Evolutionary conservation across 2,113 vertebrate species (phyloP), one percentile per base, ranked within the genome.

Genomic region (Elephas maximus): DNA sequence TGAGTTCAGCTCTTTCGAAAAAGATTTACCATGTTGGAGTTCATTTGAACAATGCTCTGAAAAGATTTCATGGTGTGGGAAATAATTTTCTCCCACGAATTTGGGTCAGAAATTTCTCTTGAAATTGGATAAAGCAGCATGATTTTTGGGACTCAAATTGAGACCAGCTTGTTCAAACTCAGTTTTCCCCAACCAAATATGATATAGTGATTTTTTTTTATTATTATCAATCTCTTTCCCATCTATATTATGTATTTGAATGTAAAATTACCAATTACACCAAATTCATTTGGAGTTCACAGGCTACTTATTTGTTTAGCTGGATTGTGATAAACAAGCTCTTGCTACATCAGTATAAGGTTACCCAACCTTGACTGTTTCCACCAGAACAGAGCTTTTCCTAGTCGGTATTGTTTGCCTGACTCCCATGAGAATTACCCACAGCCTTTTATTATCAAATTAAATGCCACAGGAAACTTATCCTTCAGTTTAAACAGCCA

Each of bases 71-170:
- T 45, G 15, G 78, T 93, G 93, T 91, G 77, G 53, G 95, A 86
- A 97, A 91, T 45, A 94, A 78, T 82, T 97, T 97, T 91, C 90
- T 92, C 41, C 90, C 93, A 85, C 12, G 88, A 98, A 89, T 33
- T 91, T 94, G 44, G 48, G 90, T 97, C 81, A 69, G 24, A 94
- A 91, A 97, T 97, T 96, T 97, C 48, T 93, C 89, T 84, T 93
- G 33, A 92, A 98, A 97, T 41, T 98, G 82, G 73, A 98, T 98
- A 97, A 98, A 65, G 18, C 90, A 97, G 63, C 8, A 8, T 89
- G 73, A 44, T 0, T 1, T 78, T 57, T n/a, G 89, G 71, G 94
- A 97, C 48, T 96, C 91, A 94, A 41, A 67, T 79, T 73, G 33
- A 97, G 20, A 88, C 69, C 83, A 87, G 85, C 44, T 96, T 97